Conservation (phyloP, 2,113 vertebrate species). For the Austrofundulus limnaeus region DNA sequence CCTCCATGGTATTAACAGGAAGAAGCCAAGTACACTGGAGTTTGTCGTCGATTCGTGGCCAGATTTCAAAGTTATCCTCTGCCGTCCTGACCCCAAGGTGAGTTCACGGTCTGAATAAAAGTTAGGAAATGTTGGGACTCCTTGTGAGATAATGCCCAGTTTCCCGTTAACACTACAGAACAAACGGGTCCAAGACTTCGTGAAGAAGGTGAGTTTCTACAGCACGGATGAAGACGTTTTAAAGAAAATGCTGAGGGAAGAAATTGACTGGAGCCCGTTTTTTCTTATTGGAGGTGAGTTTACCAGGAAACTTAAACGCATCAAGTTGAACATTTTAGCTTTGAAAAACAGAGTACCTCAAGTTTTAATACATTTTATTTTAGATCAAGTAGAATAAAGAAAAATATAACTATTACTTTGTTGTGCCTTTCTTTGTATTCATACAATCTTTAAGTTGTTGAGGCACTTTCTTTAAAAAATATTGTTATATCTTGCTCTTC, state of each 20-base stretch:
- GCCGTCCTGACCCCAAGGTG: constrained; percentile 40
- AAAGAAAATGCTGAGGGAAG: constrained; percentile 51
- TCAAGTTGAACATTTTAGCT: too few species aligned
- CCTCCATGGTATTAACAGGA: constrained; percentile 51
- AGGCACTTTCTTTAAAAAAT: too few species aligned
- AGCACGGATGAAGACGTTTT: constrained; percentile 54
- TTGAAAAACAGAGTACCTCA: too few species aligned
- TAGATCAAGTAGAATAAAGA: too few species aligned
- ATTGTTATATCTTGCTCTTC: too few species aligned
- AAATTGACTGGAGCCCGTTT: constrained; percentile 63
- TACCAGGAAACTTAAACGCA: not conserved
- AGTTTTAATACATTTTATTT: too few species aligned
- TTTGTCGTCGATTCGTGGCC: constrained; percentile 69
- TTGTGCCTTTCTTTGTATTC: too few species aligned
- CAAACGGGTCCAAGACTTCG: not conserved
- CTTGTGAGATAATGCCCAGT: fast-evolving
- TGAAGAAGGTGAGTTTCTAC: constrained; percentile 35
- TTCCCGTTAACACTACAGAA: constrained; percentile 17
- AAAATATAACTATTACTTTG: too few species aligned
- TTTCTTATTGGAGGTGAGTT: constrained; percentile 53
- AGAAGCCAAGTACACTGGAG: constrained; percentile 49
- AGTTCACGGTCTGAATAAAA: not conserved
- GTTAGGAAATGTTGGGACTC: fast-evolving
- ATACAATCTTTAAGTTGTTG: too few species aligned
- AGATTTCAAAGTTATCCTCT: constrained; percentile 67